Conservation (phyloP, 2,797 vertebrate species). For the Ctenopoma multispine region DNA sequence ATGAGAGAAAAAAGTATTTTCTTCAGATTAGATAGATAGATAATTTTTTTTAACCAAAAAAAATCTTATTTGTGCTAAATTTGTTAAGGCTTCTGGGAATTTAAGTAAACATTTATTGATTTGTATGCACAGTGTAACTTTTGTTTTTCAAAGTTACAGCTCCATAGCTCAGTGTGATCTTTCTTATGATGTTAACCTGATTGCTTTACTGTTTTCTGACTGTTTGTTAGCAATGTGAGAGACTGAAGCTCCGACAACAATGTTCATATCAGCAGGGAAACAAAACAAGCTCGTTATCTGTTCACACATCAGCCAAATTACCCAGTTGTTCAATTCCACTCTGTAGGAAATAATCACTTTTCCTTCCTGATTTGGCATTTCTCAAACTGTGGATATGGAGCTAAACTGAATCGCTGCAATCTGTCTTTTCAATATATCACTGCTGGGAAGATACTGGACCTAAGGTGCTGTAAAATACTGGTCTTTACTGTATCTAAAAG, state of each 20-base stretch:
- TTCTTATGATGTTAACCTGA: no score
- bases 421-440: background rate
- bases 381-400: background rate
- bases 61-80: background rate
- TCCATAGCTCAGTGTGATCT: background rate
- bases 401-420: background rate
- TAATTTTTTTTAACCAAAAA: background rate
- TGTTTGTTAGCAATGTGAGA: background rate
- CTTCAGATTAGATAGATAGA: background rate
- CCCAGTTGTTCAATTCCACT: background rate
- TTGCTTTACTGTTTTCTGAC: background rate
- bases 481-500: conserved; percentile 11
- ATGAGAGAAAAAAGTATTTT: background rate
- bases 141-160: background rate
- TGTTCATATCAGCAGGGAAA: background rate
- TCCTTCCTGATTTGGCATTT: conserved; percentile 5
- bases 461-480: conserved; percentile 2
- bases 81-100: background rate
- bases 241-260: background rate
- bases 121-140: background rate
- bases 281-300: conserved; percentile 19
- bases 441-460: no score
- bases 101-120: background rate
- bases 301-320: conserved; percentile 2
- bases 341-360: background rate